These are phyloP conservation scores for Sipha flava DNA, from an alignment of 1,140 invertebrate genomes.

Conservation along the genomic window DNA sequence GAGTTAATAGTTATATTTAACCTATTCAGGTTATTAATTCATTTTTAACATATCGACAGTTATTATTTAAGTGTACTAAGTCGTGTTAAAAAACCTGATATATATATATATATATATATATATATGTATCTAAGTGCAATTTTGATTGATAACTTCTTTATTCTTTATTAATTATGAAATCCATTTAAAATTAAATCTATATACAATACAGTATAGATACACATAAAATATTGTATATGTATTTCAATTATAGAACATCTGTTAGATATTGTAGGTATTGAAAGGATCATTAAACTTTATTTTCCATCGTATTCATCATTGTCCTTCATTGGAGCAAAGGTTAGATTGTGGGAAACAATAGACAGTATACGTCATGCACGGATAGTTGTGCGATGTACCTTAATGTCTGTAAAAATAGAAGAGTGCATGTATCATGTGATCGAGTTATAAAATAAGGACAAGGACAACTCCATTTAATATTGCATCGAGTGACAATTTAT, in stretches of 20 bases:
- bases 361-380: conserved; percentile 1
- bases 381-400: not conserved
- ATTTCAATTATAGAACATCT: not conserved
- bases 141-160: not conserved
- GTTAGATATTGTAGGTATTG: not conserved
- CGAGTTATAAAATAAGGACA: conserved; percentile 25
- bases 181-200: not conserved
- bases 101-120: no score
- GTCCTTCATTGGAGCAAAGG: not conserved
- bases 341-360: not conserved
- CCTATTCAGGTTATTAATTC: not conserved
- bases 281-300: not conserved
- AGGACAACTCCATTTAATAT: not conserved
- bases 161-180: not conserved
- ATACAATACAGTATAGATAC: not conserved
- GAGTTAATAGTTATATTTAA: no score
- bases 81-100: no score
- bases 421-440: not conserved
- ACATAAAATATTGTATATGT: not conserved
- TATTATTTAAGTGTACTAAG: not conserved
- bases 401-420: conserved; percentile 3
- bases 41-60: not conserved
- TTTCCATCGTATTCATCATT: not conserved
- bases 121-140: no score
- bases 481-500: conserved; percentile 1